These are phyloP conservation scores for Corapipo altera DNA, from an alignment of 2,113 vertebrate genomes.

Conservation along the genomic window DNA sequence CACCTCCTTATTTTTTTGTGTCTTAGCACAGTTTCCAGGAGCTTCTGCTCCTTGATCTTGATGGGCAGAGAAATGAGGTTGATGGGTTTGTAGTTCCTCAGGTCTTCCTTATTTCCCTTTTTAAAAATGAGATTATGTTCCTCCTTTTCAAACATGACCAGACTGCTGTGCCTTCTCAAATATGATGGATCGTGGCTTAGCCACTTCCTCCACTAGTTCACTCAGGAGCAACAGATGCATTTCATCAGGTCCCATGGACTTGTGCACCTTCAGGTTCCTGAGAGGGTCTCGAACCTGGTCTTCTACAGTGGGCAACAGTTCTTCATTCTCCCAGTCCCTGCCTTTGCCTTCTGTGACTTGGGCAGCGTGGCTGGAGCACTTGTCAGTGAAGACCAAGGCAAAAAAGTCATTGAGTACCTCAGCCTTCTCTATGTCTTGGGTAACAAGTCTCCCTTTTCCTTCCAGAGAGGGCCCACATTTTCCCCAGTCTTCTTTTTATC, in stretches of 20 bases:
- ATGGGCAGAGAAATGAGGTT: background rate
- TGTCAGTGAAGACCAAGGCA: background rate
- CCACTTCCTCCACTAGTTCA: accelerated
- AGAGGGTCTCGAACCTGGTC: background rate
- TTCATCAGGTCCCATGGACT: background rate
- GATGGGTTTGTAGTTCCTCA: background rate
- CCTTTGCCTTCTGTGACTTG: background rate
- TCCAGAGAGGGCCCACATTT: background rate
- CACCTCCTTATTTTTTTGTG: background rate
- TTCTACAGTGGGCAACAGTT: background rate
- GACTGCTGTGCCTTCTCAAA: background rate
- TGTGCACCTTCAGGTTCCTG: background rate
- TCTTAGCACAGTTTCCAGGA: background rate
- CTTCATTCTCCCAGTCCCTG: background rate
- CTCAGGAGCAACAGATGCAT: accelerated
- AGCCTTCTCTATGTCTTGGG: background rate
- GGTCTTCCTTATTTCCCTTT: background rate
- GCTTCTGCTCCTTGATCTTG: background rate
- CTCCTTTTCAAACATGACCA: background rate
- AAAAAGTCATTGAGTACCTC: background rate
- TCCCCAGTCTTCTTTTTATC: background rate
- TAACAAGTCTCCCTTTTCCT: background rate
- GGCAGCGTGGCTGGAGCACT: background rate
- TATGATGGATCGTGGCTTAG: background rate
- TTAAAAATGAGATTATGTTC: background rate